Conservation (phyloP, 2,113 vertebrate genomes). For the Lophius piscatorius region DNA sequence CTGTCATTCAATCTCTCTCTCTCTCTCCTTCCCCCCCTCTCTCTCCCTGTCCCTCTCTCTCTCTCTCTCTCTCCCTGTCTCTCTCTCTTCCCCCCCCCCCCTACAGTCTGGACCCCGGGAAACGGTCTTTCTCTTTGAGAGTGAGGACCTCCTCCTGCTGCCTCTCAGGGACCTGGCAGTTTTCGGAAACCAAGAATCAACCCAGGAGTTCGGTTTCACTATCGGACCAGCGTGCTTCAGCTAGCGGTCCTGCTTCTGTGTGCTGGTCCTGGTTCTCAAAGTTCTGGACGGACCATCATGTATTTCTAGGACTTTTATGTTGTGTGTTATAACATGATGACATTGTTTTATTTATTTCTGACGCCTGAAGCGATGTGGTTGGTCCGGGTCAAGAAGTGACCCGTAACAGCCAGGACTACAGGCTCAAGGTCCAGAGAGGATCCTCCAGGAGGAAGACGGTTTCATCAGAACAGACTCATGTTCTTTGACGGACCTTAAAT, state of each 20-base stretch:
- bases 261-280: background rate
- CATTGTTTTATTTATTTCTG: background rate
- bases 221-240: conserved; percentile 86
- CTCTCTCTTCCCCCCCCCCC: background rate
- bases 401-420: background rate
- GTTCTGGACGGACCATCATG: background rate
- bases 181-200: conserved; percentile 74
- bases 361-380: too few relatives aligned
- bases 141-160: conserved; percentile 80
- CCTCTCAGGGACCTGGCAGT: conserved; percentile 85
- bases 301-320: background rate
- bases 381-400: too few relatives aligned
- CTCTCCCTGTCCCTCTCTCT: too few relatives aligned
- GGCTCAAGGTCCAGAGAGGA: background rate
- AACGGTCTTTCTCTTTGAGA: conserved; percentile 83
- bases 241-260: conserved; percentile 53
- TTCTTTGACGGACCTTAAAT: too few relatives aligned
- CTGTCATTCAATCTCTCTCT: too few relatives aligned
- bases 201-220: conserved; percentile 84
- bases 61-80: background rate
- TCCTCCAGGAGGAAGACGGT: conserved; percentile 5
- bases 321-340: background rate
- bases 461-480: background rate
- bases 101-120: conserved; percentile 63
- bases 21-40: too few relatives aligned